Conservation (phyloP, 2,797 vertebrate species). For the Astyanax mexicanus region DNA sequence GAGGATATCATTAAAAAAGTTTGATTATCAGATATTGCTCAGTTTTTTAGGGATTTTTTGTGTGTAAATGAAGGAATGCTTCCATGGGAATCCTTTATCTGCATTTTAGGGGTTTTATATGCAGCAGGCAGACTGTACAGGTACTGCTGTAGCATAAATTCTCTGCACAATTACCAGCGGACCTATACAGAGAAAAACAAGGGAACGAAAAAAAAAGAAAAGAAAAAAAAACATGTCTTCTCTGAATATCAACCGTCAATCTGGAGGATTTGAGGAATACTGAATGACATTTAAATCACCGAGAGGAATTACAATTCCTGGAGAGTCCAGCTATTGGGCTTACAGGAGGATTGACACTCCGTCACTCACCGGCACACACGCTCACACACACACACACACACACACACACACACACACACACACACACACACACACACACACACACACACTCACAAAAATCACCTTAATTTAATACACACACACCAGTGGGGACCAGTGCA, state of each 20-base stretch:
- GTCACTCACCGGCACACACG: neutral
- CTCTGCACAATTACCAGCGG: conserved; percentile 5
- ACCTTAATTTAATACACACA: neutral
- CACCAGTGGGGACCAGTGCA: neutral
- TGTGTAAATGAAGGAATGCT: too few species aligned
- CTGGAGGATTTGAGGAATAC: conserved; percentile 50
- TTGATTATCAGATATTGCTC: too few species aligned
- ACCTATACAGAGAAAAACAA: conserved; percentile 32
- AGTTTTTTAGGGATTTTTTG: too few species aligned
- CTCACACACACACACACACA: neutral
- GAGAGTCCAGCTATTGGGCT: conserved; percentile 22
- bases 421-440: neutral
- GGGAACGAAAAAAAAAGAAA: neutral
- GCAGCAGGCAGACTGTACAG: neutral
- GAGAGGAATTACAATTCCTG: conserved; percentile 42
- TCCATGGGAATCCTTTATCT: neutral
- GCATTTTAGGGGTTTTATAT: neutral
- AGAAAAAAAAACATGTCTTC: conserved; percentile 8
- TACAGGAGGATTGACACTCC: conserved; percentile 27
- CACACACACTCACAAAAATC: neutral
- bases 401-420: neutral
- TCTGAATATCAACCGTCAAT: conserved; percentile 65
- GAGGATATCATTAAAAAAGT: too few species aligned
- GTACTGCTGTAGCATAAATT: neutral
- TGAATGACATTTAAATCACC: conserved; percentile 66